phyloP scores from a whole-genome alignment of 1,140 invertebrate species.

The Euura saliciscinereae region DNA sequence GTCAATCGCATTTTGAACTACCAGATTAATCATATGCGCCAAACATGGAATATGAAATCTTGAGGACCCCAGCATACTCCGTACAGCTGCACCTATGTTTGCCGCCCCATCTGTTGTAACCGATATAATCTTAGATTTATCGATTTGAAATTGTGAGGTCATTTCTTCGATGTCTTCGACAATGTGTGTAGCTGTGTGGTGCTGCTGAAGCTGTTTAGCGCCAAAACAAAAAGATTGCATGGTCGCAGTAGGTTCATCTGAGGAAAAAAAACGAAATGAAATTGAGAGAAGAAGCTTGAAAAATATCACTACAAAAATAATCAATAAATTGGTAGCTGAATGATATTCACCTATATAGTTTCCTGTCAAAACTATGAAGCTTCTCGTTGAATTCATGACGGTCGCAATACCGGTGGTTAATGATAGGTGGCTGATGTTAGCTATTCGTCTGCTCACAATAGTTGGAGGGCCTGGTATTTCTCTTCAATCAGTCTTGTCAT shows the following conservation, averaged over 20 bases:
- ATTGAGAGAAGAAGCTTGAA: conserved; percentile 22
- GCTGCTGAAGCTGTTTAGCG: too few relatives aligned
- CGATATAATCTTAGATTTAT: conserved; percentile 42
- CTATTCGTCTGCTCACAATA: conserved; percentile 27
- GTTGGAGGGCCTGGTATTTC: conserved; percentile 41
- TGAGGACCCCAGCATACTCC: conserved; percentile 33
- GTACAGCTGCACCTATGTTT: conserved; percentile 47
- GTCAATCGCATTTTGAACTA: too few relatives aligned
- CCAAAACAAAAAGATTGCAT: too few relatives aligned
- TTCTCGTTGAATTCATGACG: conserved; percentile 30
- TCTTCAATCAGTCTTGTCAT: conserved; percentile 31
- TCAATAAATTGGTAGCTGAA: conserved; percentile 15
- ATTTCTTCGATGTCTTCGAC: conserved; percentile 36
- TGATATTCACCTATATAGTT: conserved; percentile 18
- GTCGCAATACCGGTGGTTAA: conserved; percentile 40
- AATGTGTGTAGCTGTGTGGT: conserved; percentile 1
- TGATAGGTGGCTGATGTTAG: conserved; percentile 18
- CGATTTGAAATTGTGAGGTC: conserved; percentile 43
- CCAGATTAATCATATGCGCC: too few relatives aligned
- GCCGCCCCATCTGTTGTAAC: conserved; percentile 49
- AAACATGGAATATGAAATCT: too few relatives aligned
- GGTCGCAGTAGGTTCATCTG: conserved; percentile 24
- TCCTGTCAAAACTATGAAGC: conserved; percentile 33
- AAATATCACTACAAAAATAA: conserved; percentile 21
- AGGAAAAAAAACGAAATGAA: conserved; percentile 29